Evolutionary conservation across 1,140 invertebrate species (phyloP), one percentile per base, ranked within the genome.

Genomic region (Aphelinus atriplicis): DNA sequence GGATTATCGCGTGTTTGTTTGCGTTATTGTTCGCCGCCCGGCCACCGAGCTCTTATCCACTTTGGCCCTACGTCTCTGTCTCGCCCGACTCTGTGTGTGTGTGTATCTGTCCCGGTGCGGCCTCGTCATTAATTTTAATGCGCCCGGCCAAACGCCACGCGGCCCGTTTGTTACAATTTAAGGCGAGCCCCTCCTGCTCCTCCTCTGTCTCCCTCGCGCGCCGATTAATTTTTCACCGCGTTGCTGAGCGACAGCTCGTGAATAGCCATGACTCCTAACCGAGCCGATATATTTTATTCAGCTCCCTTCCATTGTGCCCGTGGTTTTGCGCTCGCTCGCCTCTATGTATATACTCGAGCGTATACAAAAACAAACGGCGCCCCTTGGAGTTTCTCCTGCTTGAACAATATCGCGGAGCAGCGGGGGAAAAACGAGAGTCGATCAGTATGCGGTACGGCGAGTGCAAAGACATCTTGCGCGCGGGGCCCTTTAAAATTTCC

Each of bases 121-220:
- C 79, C 73, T 71, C 80, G 80, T 82, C 83, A 84, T 84, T 84
- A 84, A 84, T 84, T 84, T 84, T 84, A 82, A 84, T 83, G 81
- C 82, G 70, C 74, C 26, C 26, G 26, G 26, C 26, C 26, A 65
- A 75, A 79, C 74, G 79, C 81, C 78, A 81, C 80, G 80, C 81
- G 81, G 70, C 79, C 81, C 80, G 81, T 81, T 84, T 79, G 78
- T 78, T 80, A 81, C 81, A 83, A 84, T 84, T 84, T 84, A 83
- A 81, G 26, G 26, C 26, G 78, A 46, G 73, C 75, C 45, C 26
- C 42, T 43, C n/a, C 26, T 0, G 26, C 26, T 26, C 26, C 26
- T 26, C 26, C 26, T 26, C 26, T 26, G 26, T 26, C 26, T 26
- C 2, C n/a, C 4, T 56, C 7, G 47, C n/a, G 56, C 55, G 78